Base-by-base conservation (phyloP, 1,140 invertebrate species). In the Rhizoglyphus robini region DNA sequence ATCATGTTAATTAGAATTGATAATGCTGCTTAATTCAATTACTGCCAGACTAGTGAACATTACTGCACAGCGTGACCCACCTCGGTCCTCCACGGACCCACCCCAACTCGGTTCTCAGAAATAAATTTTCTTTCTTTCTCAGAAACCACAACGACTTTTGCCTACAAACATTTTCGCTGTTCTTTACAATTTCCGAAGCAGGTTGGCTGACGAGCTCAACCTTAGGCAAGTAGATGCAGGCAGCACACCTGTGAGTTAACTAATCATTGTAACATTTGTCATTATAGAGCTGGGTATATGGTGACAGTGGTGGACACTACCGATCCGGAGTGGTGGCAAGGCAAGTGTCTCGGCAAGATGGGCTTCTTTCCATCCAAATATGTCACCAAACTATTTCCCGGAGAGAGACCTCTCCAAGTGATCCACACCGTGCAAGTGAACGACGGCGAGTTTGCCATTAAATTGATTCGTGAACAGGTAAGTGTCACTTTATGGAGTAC, bases 301-400 rank as follows among this genome's bases (percentile, higher is more conserved):
- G 85, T 96, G 27, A 94, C 88, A 3, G 91, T 96, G 18, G 91
- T 90, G 57, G 91, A 95, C 72, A 93, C 88, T 32, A 88, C 88
- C 0, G 90, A 95, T 76, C 87, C 86, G 18, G 90, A 96, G 72
- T 96, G 93, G 93, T 96, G 92, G 92, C 76, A 77, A 78, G 92
- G 91, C 31, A 94, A 94, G 76, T 93, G 89, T 72, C 79, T 93
- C 61, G 90, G 90, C 18, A 83, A 86, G 70, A 82, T 87, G n/a
- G 92, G 91, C 25, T 95, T 88, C 76, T 95, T 96, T 73, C 92
- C 91, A 1, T 92, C 90, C 49, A 93, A 91, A 70, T 96, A 95
- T 73, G 90, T 93, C 59, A 89, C 88, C 47, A 86, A 88, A 71
- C 77, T 95, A 23, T 87, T 89, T 74, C 84, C 88, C 31, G 89